A percentile compares a stretch with the other conserved stretches of the same genome.
These are phyloP conservation scores for Metopia argyrocephala DNA, from an alignment of 2,888 invertebrate species.

Conservation along the genomic window DNA sequence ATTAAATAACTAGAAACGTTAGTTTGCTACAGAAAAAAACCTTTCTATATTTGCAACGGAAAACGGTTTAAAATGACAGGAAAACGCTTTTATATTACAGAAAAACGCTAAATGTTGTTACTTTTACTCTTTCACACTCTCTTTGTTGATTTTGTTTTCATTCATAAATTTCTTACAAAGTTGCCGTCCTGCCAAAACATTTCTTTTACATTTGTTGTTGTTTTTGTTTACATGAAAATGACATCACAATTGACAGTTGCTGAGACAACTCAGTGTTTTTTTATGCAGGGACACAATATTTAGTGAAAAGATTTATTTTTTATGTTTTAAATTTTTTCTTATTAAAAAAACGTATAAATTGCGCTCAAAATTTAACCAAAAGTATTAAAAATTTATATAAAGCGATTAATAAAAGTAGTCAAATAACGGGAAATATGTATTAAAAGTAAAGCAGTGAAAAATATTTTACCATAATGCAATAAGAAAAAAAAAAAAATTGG, in stretches of 20 bases:
- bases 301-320: constrained; percentile 53
- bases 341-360: constrained; percentile 33
- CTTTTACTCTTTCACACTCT: neutral
- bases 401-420: neutral
- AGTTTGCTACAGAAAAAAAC: too few relatives aligned
- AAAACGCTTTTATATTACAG: too few relatives aligned
- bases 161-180: neutral
- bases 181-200: constrained; percentile 29
- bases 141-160: neutral
- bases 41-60: too few relatives aligned
- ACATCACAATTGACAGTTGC: constrained; percentile 61
- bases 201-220: constrained; percentile 27
- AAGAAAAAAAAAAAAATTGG: constrained; percentile 16
- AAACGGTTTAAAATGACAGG: too few relatives aligned
- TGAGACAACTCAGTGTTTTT: constrained; percentile 59
- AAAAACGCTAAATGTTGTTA: neutral
- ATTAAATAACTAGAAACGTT: too few relatives aligned
- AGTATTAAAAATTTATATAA: constrained; percentile 20
- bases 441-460: constrained; percentile 12
- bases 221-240: constrained; percentile 22
- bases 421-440: constrained; percentile 24
- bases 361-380: constrained; percentile 36
- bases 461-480: constrained; percentile 34
- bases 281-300: constrained; percentile 50
- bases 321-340: constrained; percentile 45